These are phyloP conservation scores for Otus sunia DNA, from an alignment of 2,113 vertebrate genomes.

Conservation along the genomic window DNA sequence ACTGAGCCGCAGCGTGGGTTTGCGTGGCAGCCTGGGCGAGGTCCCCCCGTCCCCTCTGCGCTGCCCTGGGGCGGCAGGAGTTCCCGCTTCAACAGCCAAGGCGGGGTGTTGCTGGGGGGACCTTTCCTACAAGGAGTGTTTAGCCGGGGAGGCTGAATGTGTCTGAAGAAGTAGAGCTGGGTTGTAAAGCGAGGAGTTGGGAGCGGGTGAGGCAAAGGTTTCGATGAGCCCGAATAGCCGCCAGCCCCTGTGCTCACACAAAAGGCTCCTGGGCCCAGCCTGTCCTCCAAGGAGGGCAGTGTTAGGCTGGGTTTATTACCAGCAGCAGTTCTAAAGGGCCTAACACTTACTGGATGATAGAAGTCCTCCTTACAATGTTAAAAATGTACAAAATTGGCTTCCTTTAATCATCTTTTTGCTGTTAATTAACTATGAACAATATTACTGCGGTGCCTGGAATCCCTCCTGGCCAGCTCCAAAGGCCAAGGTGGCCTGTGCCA, in stretches of 20 bases:
- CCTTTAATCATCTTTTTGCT: background rate
- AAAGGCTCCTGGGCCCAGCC: too few species aligned
- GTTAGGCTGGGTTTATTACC: background rate
- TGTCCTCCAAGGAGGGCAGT: too few species aligned
- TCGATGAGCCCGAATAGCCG: accelerated
- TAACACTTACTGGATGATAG: background rate
- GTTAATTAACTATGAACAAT: background rate
- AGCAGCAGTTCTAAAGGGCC: accelerated
- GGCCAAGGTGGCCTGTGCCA: constrained; percentile 13
- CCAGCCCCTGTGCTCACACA: background rate
- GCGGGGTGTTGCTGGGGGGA: background rate
- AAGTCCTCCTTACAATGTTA: background rate
- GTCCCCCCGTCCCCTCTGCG: accelerated
- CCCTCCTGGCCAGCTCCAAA: background rate
- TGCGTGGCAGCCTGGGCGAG: background rate
- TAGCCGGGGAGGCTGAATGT: accelerated
- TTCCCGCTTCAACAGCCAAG: background rate
- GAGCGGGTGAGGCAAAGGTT: background rate
- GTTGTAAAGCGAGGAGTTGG: background rate
- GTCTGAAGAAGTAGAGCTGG: background rate
- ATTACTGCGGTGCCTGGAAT: background rate
- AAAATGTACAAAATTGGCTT: background rate
- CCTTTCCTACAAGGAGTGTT: too few species aligned
- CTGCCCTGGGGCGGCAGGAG: background rate
- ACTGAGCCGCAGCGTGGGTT: accelerated